Evolutionary conservation across 2,113 vertebrate genomes (phyloP), one percentile per base, ranked within the genome.

Genomic region (Labeo catla): DNA sequence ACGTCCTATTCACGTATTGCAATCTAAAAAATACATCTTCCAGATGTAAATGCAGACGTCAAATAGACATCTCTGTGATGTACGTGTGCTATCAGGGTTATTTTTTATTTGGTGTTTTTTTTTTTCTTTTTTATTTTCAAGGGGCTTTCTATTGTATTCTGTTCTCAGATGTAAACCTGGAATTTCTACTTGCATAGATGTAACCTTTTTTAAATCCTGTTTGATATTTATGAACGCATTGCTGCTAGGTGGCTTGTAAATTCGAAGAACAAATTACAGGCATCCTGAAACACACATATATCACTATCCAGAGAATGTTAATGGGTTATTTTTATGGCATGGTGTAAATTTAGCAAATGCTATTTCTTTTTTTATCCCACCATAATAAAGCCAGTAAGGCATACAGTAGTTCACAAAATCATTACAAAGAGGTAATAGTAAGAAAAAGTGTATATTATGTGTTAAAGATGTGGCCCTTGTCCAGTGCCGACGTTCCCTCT

Each of bases 401-500:
- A 36, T 65, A 49, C n/a, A 65, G 80, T 21, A 65, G 57, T 34
- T 82, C n/a, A 21, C 8, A 36, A 52, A 50, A 70, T 11, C 9
- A 82, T 39, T 39, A 5, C 15, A 36, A 82, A 82, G 76, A 36
- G 76, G 50, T 54, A 34, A 76, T 76, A 49, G 8, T 36, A 52
- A 19, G 65, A 83, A 68, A 83, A 70, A 1, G 4, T 83, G 47
- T 83, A 8, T 16, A 54, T 73, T 45, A 45, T 77, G 7, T 70
- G 47, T 68, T 34, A 34, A 84, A 50, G 39, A 74, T 77, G 68
- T 81, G 66, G 57, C 81, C 79, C 81, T 73, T 23, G 85, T 86
- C 52, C 84, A 87, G 88, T 91, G 92, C 92, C 93, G 91, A 89
- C 77, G 77, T 78, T 92, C 43, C 49, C 83, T 68, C 52, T 85